Conservation (phyloP, 1,140 invertebrate species). For the Yoshiicerus persimilis region DNA sequence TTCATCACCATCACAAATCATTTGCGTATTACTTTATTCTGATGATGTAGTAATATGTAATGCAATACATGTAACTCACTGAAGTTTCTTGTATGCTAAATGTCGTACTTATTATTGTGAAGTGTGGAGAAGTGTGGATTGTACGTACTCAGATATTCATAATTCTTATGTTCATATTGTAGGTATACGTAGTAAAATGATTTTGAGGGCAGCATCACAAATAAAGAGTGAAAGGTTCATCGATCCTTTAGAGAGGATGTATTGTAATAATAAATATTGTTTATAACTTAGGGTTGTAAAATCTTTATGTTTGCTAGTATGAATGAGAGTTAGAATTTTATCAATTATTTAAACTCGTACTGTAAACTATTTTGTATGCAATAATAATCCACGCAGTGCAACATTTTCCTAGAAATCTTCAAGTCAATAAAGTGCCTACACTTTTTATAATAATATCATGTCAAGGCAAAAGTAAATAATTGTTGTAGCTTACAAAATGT, state of each 20-base stretch:
- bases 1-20: constrained; percentile 4
- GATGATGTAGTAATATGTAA: background rate
- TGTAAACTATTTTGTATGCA: too few species aligned
- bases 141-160: background rate
- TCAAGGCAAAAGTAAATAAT: too few species aligned
- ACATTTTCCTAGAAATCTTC: too few species aligned
- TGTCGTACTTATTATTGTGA: background rate
- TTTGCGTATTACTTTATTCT: constrained; percentile 3
- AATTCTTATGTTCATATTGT: background rate
- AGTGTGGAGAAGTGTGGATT: background rate
- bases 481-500: too few species aligned
- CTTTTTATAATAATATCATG: too few species aligned
- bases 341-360: too few species aligned
- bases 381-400: too few species aligned
- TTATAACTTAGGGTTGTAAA: too few species aligned
- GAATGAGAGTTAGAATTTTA: too few species aligned
- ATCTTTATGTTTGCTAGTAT: too few species aligned
- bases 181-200: background rate
- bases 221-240: constrained; percentile 2
- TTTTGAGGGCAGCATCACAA: background rate
- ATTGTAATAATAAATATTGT: background rate
- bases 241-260: background rate
- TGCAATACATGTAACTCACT: background rate
- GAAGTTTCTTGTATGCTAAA: background rate
- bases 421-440: too few species aligned